phyloP scores from a whole-genome alignment of 2,113 vertebrate genomes.

The Mustela lutreola region DNA sequence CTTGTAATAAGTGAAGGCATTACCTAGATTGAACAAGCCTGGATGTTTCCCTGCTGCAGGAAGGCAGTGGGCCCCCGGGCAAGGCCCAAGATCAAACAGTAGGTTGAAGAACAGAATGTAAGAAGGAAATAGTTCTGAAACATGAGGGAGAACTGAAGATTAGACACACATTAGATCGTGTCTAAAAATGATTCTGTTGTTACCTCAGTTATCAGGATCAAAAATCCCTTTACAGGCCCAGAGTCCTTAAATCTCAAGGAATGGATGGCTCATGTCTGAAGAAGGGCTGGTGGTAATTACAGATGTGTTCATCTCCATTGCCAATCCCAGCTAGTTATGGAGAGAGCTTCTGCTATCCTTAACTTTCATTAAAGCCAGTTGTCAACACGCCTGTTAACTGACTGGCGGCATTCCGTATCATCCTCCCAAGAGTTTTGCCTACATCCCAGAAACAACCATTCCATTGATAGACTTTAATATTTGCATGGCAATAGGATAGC shows the following conservation, averaged over 20 bases:
- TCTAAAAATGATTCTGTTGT: neutral
- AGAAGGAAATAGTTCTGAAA: neutral
- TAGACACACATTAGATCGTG: neutral
- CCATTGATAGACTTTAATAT: neutral
- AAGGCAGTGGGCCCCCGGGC: neutral
- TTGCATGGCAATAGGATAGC: neutral
- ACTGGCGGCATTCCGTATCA: neutral
- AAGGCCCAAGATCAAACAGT: neutral
- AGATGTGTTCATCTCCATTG: neutral
- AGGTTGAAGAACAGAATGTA: neutral
- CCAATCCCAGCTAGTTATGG: neutral
- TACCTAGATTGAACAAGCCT: neutral
- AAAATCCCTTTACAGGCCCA: neutral
- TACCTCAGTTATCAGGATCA: neutral
- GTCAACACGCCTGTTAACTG: neutral
- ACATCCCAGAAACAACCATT: neutral
- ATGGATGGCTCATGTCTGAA: neutral
- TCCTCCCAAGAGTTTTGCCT: neutral
- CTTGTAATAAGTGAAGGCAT: rapidly evolving
- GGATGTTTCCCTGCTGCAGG: neutral
- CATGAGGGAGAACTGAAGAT: neutral
- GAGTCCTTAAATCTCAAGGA: neutral
- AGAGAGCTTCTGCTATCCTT: neutral
- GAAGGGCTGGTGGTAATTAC: neutral
- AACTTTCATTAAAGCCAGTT: neutral